Evolutionary conservation across 2,797 vertebrate genomes (phyloP).

Genomic region (Sebastolobus altivelis): DNA sequence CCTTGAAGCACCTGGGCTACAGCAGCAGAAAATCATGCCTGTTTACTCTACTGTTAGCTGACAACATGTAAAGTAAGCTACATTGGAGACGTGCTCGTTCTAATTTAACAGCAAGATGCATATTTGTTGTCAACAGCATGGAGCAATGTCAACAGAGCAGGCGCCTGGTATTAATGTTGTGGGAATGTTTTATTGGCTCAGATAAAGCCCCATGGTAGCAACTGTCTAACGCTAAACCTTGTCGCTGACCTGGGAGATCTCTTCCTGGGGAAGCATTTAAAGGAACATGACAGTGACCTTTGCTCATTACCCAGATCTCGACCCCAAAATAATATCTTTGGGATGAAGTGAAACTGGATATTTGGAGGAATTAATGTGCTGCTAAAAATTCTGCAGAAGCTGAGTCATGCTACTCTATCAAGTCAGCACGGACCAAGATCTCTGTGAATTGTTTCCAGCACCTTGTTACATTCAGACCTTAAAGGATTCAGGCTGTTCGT

Average conservation of each 20-base stretch:
- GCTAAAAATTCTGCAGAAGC: slow-evolving; percentile 22
- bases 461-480: slow-evolving; percentile 31
- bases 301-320: slow-evolving; percentile 14
- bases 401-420: slow-evolving; percentile 1
- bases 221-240: not conserved
- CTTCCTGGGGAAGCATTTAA: slow-evolving; percentile 29
- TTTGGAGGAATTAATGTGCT: slow-evolving; percentile 28
- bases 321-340: slow-evolving; percentile 21
- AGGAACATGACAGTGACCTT: slow-evolving; percentile 30
- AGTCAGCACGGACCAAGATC: slow-evolving; percentile 2
- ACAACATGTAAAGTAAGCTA: not conserved
- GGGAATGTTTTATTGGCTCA: slow-evolving; percentile 19
- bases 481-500: slow-evolving; percentile 7
- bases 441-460: slow-evolving; percentile 43
- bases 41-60: not conserved
- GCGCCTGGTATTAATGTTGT: slow-evolving; percentile 17
- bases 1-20: not conserved
- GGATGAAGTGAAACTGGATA: slow-evolving; percentile 40
- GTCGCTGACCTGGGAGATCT: slow-evolving; percentile 16
- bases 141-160: slow-evolving; percentile 8
- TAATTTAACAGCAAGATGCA: not conserved
- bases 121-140: not conserved
- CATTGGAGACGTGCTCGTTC: not conserved
- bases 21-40: not conserved
- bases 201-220: not conserved